Conservation (phyloP, 2,113 vertebrate species). For the Odocoileus hemionus region DNA sequence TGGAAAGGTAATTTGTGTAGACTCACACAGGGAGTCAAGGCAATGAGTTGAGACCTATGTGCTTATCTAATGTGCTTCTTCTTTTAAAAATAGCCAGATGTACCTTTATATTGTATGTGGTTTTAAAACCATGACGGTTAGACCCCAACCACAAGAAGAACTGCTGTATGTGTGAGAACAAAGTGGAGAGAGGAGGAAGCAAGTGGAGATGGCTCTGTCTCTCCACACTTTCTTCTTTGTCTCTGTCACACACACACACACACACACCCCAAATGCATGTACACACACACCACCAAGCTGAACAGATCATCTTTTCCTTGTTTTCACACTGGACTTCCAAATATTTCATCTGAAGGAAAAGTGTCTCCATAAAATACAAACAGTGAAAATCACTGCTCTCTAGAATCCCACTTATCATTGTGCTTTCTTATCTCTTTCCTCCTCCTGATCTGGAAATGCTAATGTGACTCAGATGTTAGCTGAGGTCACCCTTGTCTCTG, state of each 20-base stretch:
- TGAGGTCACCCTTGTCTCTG: slow-evolving; percentile 37
- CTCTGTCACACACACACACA: neutral
- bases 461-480: slow-evolving; percentile 58
- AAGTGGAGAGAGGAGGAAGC: neutral
- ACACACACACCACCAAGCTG: neutral
- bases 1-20: neutral
- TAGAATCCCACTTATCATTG: slow-evolving; percentile 27
- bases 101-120: neutral
- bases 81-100: neutral
- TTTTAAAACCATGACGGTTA: neutral
- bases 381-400: slow-evolving; percentile 48
- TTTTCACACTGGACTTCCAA: slow-evolving; percentile 49
- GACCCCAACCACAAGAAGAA: neutral
- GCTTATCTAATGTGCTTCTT: neutral
- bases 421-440: slow-evolving; percentile 16
- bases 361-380: slow-evolving; percentile 33
- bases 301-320: slow-evolving; percentile 36
- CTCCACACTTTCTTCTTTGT: neutral
- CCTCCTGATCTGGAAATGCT: slow-evolving; percentile 29
- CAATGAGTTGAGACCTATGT: neutral
- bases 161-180: neutral
- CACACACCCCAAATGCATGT: rapidly evolving
- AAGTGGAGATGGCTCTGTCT: neutral
- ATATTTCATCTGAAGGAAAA: slow-evolving; percentile 46
- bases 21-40: neutral